A percentile compares a stretch with the other conserved stretches of the same genome.
These are phyloP conservation scores for Pelobates cultripes DNA, from an alignment of 2,797 vertebrate species.

Conservation along the genomic window DNA sequence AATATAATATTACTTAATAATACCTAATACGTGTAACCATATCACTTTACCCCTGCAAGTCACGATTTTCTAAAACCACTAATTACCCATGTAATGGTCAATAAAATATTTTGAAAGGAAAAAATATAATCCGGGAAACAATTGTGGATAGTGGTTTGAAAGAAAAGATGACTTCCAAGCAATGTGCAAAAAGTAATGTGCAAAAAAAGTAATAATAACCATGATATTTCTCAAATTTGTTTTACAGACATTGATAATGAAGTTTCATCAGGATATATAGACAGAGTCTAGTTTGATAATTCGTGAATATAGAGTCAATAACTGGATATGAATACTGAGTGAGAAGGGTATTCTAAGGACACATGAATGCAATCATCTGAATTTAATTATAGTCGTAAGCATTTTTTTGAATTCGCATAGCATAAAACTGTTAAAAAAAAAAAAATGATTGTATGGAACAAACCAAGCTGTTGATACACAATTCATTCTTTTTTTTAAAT, in stretches of 20 bases:
- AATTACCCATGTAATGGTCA: background rate
- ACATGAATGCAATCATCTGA: slow-evolving; percentile 2
- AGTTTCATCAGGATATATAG: background rate
- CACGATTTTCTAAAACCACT: background rate
- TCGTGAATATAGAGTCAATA: background rate
- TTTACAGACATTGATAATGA: background rate
- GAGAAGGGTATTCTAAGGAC: slow-evolving; percentile 45
- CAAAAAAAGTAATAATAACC: background rate
- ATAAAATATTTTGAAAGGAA: background rate
- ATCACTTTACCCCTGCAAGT: background rate
- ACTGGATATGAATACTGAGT: slow-evolving; percentile 28
- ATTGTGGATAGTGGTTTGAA: background rate
- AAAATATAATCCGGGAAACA: background rate
- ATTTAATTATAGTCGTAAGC: slow-evolving; percentile 30
- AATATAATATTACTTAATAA: too few relatives aligned
- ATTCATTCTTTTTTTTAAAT: slow-evolving; percentile 18
- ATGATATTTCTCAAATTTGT: background rate
- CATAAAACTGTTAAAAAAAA: slow-evolving; percentile 39
- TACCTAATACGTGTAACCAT: background rate
- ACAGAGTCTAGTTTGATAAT: background rate
- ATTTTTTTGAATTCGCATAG: slow-evolving; percentile 28
- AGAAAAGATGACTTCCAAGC: too few relatives aligned
- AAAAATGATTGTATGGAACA: slow-evolving; percentile 19
- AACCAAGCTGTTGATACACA: slow-evolving; percentile 37
- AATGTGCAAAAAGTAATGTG: too few relatives aligned